A percentile compares a stretch with the other conserved stretches of the same genome.
These are phyloP conservation scores for Epinotia demarniana DNA, from an alignment of 2,888 invertebrate species.

Conservation along the genomic window DNA sequence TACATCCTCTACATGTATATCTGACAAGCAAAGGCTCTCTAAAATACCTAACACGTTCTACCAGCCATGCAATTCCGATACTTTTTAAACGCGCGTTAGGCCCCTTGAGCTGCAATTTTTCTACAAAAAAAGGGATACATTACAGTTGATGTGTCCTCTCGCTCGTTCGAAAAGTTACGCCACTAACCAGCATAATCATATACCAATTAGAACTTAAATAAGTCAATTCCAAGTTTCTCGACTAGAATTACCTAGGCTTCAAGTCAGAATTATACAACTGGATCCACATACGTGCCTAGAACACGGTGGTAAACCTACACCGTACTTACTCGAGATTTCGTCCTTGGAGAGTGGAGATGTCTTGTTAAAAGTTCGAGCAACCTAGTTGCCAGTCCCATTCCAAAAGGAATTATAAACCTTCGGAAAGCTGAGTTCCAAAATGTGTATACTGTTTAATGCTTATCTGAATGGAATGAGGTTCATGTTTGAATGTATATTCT, in stretches of 20 bases:
- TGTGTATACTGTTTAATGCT: not conserved
- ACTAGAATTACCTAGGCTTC: not conserved
- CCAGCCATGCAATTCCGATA: too few species aligned
- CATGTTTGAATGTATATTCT: not conserved
- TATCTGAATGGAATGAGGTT: not conserved
- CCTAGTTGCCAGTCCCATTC: not conserved
- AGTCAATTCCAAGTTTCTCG: not conserved
- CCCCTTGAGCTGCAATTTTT: too few species aligned
- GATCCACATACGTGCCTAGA: constrained; percentile 4
- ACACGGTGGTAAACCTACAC: not conserved
- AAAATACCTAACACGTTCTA: too few species aligned
- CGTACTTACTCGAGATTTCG: constrained; percentile 14
- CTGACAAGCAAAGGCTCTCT: too few species aligned
- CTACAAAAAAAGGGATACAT: too few species aligned
- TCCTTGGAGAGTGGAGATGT: not conserved
- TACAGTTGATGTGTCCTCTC: too few species aligned
- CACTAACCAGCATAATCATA: too few species aligned
- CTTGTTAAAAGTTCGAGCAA: constrained; percentile 16
- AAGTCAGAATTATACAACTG: not conserved
- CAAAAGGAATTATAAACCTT: not conserved
- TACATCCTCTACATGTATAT: too few species aligned
- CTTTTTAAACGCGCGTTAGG: too few species aligned
- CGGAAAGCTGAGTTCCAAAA: too few species aligned
- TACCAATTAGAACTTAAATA: too few species aligned
- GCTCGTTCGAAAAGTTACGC: too few species aligned